phyloP scores from a whole-genome alignment of 1,140 invertebrate species.

The Drosophila cardini region DNA sequence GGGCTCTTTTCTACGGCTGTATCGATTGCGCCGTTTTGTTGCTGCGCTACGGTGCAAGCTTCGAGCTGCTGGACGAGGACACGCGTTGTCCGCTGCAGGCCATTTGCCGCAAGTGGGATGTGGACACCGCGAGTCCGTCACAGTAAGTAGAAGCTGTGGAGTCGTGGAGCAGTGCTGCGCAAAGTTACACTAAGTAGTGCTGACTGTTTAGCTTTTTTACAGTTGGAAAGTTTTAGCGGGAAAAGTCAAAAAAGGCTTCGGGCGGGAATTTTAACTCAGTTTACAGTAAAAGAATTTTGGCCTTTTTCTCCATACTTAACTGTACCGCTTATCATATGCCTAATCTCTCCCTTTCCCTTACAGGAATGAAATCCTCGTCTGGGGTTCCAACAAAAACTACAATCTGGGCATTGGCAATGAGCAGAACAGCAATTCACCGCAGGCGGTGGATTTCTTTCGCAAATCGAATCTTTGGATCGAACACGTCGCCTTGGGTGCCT shows the following conservation, averaged over 20 bases:
- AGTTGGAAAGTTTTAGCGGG: too few species aligned
- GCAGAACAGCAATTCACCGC: constrained; percentile 62
- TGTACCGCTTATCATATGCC: too few species aligned
- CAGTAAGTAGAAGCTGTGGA: constrained; percentile 50
- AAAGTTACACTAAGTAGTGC: too few species aligned
- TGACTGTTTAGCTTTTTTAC: too few species aligned
- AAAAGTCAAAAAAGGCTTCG: too few species aligned
- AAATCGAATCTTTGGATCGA: constrained; percentile 78
- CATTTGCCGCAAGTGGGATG: constrained; percentile 67
- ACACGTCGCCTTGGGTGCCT: constrained; percentile 87
- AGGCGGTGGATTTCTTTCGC: constrained; percentile 79
- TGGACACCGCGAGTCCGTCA: constrained; percentile 18
- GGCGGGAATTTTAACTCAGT: too few species aligned
- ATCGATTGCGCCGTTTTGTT: constrained; percentile 87
- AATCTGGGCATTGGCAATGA: constrained; percentile 86
- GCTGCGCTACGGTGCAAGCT: constrained; percentile 85
- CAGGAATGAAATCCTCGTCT: constrained; percentile 87
- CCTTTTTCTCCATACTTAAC: too few species aligned
- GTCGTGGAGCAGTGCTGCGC: too few species aligned
- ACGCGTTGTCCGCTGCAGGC: constrained; percentile 71
- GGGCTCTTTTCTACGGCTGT: constrained; percentile 89
- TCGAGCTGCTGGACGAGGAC: constrained; percentile 75
- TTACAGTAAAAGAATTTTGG: too few species aligned
- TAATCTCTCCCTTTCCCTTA: neutral
- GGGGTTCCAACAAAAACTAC: constrained; percentile 91